Evolutionary conservation across 2,797 vertebrate genomes (phyloP), one percentile per base, ranked within the genome.

Genomic region (Liasis olivaceus): DNA sequence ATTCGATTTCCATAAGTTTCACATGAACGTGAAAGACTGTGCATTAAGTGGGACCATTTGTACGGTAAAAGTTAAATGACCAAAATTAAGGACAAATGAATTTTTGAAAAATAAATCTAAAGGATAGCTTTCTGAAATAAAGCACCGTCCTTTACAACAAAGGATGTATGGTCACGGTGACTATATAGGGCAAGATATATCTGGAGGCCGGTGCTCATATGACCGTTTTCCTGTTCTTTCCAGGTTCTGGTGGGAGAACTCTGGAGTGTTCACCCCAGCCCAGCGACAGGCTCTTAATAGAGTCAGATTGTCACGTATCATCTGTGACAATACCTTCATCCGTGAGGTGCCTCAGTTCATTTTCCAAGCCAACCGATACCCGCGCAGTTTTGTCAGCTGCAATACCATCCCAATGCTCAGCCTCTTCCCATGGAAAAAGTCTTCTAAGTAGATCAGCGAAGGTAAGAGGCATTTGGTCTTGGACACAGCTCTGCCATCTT

Each of bases 281-380:
- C 99, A 99, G 96, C 96, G 28, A 59, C 0, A 0, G 0, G 97
- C 98, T 14, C 96, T 99, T 87, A 89, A 87, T 15, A 6, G 0
- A 0, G 94, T 94, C 91, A 95, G 93, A 1, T 85, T 99, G 89
- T 93, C 98, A 60, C 97, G 95, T 24, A 97, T 99, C 94, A 98
- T 99, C 97, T 99, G 98, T 20, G 98, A 98, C 96, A 99, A 99
- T 97, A 98, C 98, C 0, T 97, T 96, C 60, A 98, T 99, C 94
- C 95, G n/a, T 0, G 17, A 94, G 0, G 97, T 99, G 42, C 97
- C 98, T n/a, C 4, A 0, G 0, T 94, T 98, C 59, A 94, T 96
- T 36, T 99, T 98, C 96, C 91, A 15, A 17, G 91, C 97, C 58
- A 36, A 90, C 5, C 94, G 72, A 0, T 95, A 26, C 1, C 91